These are phyloP conservation scores for Fabriciana adippe DNA, from an alignment of 2,888 invertebrate genomes.

Conservation along the genomic window DNA sequence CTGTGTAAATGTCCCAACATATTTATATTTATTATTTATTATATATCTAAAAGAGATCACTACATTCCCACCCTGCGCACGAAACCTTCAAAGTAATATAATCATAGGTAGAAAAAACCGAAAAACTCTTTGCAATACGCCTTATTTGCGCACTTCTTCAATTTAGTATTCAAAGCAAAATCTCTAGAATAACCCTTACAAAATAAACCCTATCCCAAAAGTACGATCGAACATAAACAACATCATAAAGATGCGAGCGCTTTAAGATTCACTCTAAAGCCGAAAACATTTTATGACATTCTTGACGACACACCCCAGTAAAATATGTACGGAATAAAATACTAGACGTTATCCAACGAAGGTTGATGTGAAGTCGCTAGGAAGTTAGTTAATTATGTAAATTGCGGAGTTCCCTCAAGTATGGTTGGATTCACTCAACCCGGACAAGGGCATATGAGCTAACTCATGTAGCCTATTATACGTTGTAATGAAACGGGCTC, in stretches of 20 bases:
- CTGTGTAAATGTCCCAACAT: no score
- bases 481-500: constrained; percentile 21
- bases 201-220: constrained; percentile 25
- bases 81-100: no score
- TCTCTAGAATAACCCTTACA: constrained; percentile 11
- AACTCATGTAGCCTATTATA: constrained; percentile 19
- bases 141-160: neutral
- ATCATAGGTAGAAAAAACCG: neutral
- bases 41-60: no score
- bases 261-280: constrained; percentile 38
- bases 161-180: constrained; percentile 20
- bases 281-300: constrained; percentile 38
- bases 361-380: constrained; percentile 45
- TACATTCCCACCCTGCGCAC: no score
- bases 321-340: constrained; percentile 42
- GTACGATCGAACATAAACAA: constrained; percentile 34
- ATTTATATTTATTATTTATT: no score
- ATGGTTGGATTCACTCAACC: constrained; percentile 66
- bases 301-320: constrained; percentile 31
- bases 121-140: neutral
- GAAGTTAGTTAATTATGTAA: constrained; percentile 77
- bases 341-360: constrained; percentile 39
- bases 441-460: constrained; percentile 40
- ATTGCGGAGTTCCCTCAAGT: constrained; percentile 69
- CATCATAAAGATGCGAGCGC: constrained; percentile 32